Conservation (phyloP, 1,140 invertebrate genomes). For the Oscheius sp. region DNA sequence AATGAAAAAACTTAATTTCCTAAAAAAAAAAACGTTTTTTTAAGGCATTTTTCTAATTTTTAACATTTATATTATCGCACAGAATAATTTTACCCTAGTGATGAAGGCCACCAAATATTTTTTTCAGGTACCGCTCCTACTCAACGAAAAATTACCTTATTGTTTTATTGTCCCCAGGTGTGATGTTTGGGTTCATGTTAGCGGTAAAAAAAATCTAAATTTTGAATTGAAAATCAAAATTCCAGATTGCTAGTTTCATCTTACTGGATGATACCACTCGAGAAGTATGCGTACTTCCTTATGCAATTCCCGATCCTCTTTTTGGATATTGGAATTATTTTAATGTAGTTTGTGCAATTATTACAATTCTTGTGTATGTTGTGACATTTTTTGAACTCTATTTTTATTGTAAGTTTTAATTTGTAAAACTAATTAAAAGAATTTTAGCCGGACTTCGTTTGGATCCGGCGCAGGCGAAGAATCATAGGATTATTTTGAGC, state of each 20-base stretch:
- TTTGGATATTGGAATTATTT: not conserved
- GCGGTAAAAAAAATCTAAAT: too few relatives aligned
- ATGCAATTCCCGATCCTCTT: not conserved
- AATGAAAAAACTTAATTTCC: too few relatives aligned
- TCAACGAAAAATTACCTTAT: too few relatives aligned
- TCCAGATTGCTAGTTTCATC: not conserved
- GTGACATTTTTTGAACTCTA: not conserved
- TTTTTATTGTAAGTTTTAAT: not conserved
- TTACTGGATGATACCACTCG: not conserved
- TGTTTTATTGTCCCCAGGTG: too few relatives aligned
- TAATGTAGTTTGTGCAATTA: not conserved
- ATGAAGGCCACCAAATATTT: too few relatives aligned
- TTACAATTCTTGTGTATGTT: not conserved
- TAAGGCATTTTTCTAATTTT: too few relatives aligned
- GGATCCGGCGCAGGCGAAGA: not conserved
- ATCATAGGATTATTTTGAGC: not conserved
- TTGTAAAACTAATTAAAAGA: not conserved
- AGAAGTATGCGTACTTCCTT: not conserved
- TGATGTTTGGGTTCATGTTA: too few relatives aligned
- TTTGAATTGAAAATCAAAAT: too few relatives aligned
- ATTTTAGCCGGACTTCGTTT: not conserved
- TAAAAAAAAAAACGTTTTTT: too few relatives aligned
- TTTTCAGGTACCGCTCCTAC: too few relatives aligned
- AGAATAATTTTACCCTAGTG: too few relatives aligned
- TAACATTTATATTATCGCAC: too few relatives aligned